Evolutionary conservation across 2,113 vertebrate genomes (phyloP), one percentile per base, ranked within the genome.

Genomic region (Ciconia stormi): DNA sequence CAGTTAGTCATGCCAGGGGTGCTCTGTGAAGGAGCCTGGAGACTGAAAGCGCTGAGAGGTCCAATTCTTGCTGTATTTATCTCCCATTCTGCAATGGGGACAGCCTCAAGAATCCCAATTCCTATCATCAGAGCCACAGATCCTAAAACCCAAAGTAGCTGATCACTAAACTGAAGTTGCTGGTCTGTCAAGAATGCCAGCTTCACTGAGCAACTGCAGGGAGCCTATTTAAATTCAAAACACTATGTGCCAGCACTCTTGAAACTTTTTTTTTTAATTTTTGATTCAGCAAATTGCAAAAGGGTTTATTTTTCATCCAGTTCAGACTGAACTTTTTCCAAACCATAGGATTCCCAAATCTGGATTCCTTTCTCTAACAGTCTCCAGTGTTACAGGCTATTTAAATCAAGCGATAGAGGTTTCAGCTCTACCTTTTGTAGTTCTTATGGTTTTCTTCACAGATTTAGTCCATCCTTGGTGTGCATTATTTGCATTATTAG

Each of bases 171-270:
- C 38, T 61, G 66, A 94, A 96, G 62, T 80, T 96, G 82, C 85
- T 96, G 90, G 71, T 89, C 74, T 90, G 90, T 94, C 92, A 96
- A 96, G 87, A 96, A 91, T 58, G 66, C 25, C 88, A 92, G 71
- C 79, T 92, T 90, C 92, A 92, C 67, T 62, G 79, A 95, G 67
- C 59, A 93, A 92, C 76, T 81, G 72, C 74, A 80, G 76, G 90
- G 85, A 94, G 63, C 16, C 40, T 77, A 76, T 83, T 94, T 72
- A 94, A 90, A 95, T 77, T 62, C 81, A 88, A 89, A 94, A 86
- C 42, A 47, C 11, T 53, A 58, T 69, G 66, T 87, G 23, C 42
- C 44, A 90, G 40, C 10, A 63, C 14, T 49, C 62, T 30, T 72
- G 20, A 71, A 87, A 47, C 9, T 20, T 74, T 65, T 5, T 49